Evolutionary conservation across 2,113 vertebrate genomes (phyloP), one percentile per base, ranked within the genome.

Genomic region (Platysternon megacephalum): DNA sequence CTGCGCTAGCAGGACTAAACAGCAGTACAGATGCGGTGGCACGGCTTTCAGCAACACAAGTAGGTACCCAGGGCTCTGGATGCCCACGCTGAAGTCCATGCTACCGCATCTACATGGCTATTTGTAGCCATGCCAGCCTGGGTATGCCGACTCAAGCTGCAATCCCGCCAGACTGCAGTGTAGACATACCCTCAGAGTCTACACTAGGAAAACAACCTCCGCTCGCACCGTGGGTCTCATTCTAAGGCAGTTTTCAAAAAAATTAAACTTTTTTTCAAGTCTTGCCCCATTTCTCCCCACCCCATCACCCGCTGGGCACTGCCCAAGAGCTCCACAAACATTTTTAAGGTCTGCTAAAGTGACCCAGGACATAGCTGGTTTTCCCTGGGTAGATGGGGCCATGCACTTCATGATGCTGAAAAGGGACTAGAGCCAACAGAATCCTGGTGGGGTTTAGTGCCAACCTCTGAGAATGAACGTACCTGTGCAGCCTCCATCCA

Each of bases 281-380:
- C 39, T 0, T 2, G 2, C 24, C 53, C 11, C 12, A 0, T 32
- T 29, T 3, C 61, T 44, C 29, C 28, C 49, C 1, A 0, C 46
- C 85, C 68, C 87, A 35, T 0, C 85, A 49, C 51, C 81, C 35
- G 81, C 72, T 11, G 74, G 26, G 46, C 82, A 11, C 72, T 16
- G 87, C 72, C 19, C 19, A 35, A 32, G 65, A 39, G n/a, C 19
- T 2, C 19, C n/a, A n/a, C 65, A 72, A 28, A 0, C 82, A 2
- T 12, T 46, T 46, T 74, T 0, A 46, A 48, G 79, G 42, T 84
- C 84, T 5, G 3, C 2, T 19, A 1, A 2, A 2, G 8, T 2
- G 1, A 39, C 65, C 9, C 76, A 2, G 5, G 13, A 68, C 35
- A 0, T 0, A 5, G 42, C 52, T 51, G 76, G 48, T 61, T 32